phyloP scores from a whole-genome alignment of 2,113 vertebrate genomes.

The Thamnophis sirtalis region DNA sequence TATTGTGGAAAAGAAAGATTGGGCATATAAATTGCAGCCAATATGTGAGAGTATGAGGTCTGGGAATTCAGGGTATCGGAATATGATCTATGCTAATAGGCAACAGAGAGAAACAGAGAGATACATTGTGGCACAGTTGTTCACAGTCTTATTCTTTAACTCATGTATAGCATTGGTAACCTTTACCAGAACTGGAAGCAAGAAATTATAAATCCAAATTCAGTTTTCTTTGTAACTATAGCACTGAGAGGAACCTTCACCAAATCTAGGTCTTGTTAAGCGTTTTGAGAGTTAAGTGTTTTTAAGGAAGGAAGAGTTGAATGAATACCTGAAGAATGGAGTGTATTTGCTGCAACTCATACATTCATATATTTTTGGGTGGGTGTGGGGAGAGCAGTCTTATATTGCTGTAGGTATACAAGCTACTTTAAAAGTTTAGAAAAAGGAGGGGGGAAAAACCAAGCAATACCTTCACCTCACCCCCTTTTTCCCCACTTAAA shows the following conservation, averaged over 20 bases:
- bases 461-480: neutral
- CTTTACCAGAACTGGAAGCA: neutral
- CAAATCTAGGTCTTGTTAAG: neutral
- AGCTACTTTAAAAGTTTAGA: neutral
- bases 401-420: neutral
- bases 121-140: slow-evolving; percentile 22
- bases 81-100: slow-evolving; percentile 36
- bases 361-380: neutral
- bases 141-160: slow-evolving; percentile 49
- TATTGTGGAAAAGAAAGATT: slow-evolving; percentile 49
- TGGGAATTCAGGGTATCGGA: slow-evolving; percentile 44
- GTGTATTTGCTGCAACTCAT: neutral
- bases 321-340: neutral
- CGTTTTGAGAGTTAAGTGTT: neutral
- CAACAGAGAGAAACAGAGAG: slow-evolving; percentile 46
- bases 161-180: neutral
- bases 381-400: neutral
- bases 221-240: neutral
- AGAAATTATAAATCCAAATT: slow-evolving; percentile 20
- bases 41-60: slow-evolving; percentile 12
- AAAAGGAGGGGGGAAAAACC: neutral
- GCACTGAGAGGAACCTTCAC: neutral
- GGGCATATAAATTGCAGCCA: slow-evolving; percentile 46
- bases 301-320: neutral
- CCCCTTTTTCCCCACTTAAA: neutral